A percentile compares a stretch with the other conserved stretches of the same genome.
Conservation (phyloP, 2,888 invertebrate genomes). For the Acrobasis suavella region DNA sequence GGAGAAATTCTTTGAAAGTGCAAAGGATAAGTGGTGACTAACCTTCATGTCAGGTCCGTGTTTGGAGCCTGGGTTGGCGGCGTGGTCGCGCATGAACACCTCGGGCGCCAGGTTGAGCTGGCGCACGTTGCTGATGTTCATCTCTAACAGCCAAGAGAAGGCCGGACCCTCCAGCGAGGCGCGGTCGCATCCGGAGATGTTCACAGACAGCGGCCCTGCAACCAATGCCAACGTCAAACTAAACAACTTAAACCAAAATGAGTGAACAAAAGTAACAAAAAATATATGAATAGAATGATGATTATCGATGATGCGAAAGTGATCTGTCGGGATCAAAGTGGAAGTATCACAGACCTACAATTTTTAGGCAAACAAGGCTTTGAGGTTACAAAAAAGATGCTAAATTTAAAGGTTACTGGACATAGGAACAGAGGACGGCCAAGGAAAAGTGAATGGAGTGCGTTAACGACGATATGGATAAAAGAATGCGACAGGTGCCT, state of each 20-base stretch:
- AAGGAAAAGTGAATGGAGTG: no score
- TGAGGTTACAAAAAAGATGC: no score
- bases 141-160: slow-evolving; percentile 85
- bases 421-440: no score
- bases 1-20: no score
- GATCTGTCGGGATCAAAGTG: no score
- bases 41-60: slow-evolving; percentile 84
- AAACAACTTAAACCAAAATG: slow-evolving; percentile 18
- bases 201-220: slow-evolving; percentile 84
- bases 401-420: no score
- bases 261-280: background rate
- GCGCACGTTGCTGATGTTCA: slow-evolving; percentile 82
- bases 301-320: no score
- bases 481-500: no score
- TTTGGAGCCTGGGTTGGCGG: slow-evolving; percentile 79
- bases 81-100: slow-evolving; percentile 84
- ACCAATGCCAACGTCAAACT: slow-evolving; percentile 33
- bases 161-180: slow-evolving; percentile 84
- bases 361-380: no score
- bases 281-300: no score
- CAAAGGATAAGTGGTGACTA: slow-evolving; percentile 33
- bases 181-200: slow-evolving; percentile 80
- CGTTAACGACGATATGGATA: no score
- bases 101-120: slow-evolving; percentile 81
- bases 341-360: no score